These are phyloP conservation scores for Schizopygopsis malacanthus DNA, from an alignment of 2,797 vertebrate species.

Conservation along the genomic window DNA sequence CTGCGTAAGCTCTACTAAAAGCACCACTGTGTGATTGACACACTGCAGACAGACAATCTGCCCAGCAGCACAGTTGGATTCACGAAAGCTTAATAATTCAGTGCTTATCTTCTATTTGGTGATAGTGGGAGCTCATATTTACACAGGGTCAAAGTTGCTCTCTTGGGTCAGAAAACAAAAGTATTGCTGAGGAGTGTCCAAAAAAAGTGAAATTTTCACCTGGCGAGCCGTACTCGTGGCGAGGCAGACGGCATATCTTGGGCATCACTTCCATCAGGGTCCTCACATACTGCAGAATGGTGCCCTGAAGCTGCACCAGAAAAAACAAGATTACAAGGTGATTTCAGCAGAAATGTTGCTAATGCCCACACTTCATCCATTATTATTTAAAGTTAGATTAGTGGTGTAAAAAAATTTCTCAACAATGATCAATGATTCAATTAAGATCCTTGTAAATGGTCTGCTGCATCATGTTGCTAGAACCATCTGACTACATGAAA, in stretches of 20 bases:
- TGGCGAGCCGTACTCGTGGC: slow-evolving; percentile 97
- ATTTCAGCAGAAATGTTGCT: background rate
- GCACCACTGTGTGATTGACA: slow-evolving; percentile 11
- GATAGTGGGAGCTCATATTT: slow-evolving; percentile 12
- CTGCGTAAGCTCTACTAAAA: background rate
- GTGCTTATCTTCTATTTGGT: slow-evolving; percentile 5
- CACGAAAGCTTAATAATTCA: slow-evolving; percentile 27
- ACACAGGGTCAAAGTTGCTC: slow-evolving; percentile 4
- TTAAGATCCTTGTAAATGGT: background rate
- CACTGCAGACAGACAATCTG: background rate
- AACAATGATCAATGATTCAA: background rate
- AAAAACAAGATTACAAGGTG: background rate
- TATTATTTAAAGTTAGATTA: background rate
- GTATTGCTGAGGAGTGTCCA: background rate
- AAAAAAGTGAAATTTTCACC: slow-evolving; percentile 76
- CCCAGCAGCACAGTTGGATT: background rate
- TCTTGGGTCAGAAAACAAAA: slow-evolving; percentile 21
- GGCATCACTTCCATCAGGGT: slow-evolving; percentile 99
- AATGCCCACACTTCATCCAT: background rate
- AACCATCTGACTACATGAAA: no score
- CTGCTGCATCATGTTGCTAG: background rate
- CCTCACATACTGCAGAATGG: slow-evolving; percentile 97
- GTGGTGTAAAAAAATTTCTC: background rate
- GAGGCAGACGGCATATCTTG: slow-evolving; percentile 96
- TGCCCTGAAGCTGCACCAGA: slow-evolving; percentile 90